phyloP scores from a whole-genome alignment of 2,113 vertebrate genomes.

The Dasypus novemcinctus region DNA sequence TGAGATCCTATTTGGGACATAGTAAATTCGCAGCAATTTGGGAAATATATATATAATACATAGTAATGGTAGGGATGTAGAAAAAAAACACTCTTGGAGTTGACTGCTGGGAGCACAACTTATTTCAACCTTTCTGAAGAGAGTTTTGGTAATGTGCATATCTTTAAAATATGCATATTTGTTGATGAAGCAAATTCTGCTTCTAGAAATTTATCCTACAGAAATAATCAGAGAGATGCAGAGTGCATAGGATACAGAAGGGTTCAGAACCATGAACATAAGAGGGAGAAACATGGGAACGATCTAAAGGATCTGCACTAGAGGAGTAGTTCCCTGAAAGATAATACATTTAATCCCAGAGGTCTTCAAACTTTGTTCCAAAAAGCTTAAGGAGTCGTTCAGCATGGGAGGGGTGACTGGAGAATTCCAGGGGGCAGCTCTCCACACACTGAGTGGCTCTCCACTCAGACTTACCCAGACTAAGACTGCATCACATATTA shows the following conservation, averaged over 20 bases:
- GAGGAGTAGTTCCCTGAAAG: background rate
- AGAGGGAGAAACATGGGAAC: background rate
- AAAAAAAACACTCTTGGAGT: background rate
- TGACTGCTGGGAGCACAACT: background rate
- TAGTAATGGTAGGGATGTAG: background rate
- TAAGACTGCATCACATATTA: background rate
- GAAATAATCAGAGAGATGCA: background rate
- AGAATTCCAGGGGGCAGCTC: background rate
- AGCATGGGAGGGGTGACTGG: background rate
- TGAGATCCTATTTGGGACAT: background rate
- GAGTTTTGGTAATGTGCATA: background rate
- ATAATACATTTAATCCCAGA: background rate
- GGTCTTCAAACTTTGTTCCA: background rate
- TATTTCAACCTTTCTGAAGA: background rate
- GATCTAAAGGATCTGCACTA: background rate
- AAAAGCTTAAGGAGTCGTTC: background rate
- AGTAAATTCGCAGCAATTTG: background rate
- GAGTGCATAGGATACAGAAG: background rate
- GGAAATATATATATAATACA: background rate
- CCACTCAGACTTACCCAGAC: background rate
- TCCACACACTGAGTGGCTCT: too few species aligned
- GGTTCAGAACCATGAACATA: background rate
- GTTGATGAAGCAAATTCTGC: background rate
- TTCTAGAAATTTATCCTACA: background rate
- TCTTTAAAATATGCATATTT: background rate